A percentile compares a stretch with the other conserved stretches of the same genome.
These are phyloP conservation scores for Martes martes DNA, from an alignment of 2,113 vertebrate genomes.

Conservation along the genomic window DNA sequence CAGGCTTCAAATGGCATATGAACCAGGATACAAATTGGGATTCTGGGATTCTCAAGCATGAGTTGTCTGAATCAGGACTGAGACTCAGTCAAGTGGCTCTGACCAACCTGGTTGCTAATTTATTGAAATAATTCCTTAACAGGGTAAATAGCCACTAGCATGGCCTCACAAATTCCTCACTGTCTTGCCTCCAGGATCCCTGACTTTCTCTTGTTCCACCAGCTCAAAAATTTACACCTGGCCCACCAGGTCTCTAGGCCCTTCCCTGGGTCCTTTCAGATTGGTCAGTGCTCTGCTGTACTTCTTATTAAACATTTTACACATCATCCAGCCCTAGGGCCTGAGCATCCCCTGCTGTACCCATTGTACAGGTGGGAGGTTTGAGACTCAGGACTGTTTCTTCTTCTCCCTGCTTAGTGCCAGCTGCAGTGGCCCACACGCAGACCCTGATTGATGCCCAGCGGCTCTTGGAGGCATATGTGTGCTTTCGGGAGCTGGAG, in stretches of 20 bases:
- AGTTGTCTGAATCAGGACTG: neutral
- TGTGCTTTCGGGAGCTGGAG: conserved; percentile 91
- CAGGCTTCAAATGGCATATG: neutral
- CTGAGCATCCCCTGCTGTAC: neutral
- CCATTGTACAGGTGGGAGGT: neutral
- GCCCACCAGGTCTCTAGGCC: neutral
- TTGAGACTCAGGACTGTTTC: neutral
- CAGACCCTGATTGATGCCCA: conserved; percentile 88
- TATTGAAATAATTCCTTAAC: neutral
- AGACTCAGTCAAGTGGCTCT: neutral
- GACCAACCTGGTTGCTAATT: neutral
- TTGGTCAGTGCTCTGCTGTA: neutral
- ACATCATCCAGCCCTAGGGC: neutral
- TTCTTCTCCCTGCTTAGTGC: conserved; percentile 84
- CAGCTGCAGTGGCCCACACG: conserved; percentile 86
- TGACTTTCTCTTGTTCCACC: neutral
- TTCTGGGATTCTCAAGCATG: neutral
- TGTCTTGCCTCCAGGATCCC: neutral
- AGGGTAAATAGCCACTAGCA: neutral
- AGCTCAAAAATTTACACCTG: neutral
- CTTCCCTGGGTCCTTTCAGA: neutral
- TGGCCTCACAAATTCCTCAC: neutral
- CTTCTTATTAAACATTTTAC: neutral
- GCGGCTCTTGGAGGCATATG: conserved; percentile 91
- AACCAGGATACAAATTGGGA: neutral